Evolutionary conservation across 2,797 vertebrate genomes (phyloP).

Genomic region (Enteromius viviparus): DNA sequence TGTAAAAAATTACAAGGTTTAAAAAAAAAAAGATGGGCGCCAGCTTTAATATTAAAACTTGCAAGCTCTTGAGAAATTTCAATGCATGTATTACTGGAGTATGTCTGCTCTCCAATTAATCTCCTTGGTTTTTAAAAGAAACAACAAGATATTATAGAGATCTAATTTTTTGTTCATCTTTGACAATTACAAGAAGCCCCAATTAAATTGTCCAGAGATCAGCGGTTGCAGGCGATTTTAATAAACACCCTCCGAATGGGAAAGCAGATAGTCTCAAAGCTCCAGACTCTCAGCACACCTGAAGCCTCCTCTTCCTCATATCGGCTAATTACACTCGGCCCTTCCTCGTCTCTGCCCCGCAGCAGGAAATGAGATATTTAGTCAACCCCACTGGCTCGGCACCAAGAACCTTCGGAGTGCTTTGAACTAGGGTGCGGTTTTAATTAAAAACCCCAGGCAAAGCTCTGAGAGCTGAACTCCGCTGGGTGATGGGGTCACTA

Average conservation of each 20-base stretch:
- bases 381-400: constrained; percentile 32
- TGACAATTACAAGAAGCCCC: not conserved
- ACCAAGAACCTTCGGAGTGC: constrained; percentile 35
- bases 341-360: constrained; percentile 20
- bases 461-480: constrained; percentile 39
- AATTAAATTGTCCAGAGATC: constrained; percentile 16
- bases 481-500: constrained; percentile 39
- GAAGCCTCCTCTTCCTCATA: constrained; percentile 29
- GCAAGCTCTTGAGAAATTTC: no score
- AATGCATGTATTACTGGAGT: not conserved
- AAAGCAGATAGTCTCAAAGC: constrained; percentile 19
- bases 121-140: not conserved
- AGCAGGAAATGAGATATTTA: constrained; percentile 49
- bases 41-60: not conserved
- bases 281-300: constrained; percentile 39
- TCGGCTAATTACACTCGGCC: constrained; percentile 47
- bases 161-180: not conserved
- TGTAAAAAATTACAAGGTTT: no score
- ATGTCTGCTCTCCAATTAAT: not conserved
- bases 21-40: not conserved
- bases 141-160: not conserved
- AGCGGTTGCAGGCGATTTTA: not conserved
- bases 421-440: constrained; percentile 48
- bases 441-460: constrained; percentile 57
- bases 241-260: constrained; percentile 17